phyloP scores from a whole-genome alignment of 2,888 invertebrate genomes.

The Drepana falcataria region DNA sequence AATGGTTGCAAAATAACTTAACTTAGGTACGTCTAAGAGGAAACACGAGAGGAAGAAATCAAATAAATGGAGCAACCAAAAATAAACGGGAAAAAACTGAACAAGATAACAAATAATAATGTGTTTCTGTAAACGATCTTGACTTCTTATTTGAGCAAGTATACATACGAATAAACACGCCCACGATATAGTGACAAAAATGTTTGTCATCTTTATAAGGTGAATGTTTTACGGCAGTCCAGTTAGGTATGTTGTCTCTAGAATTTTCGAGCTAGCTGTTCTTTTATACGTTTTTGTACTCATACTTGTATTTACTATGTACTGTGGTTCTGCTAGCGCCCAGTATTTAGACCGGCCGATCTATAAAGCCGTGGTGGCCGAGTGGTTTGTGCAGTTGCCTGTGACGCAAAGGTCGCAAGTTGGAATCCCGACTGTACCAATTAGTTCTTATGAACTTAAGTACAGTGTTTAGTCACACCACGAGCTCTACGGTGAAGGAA shows the following conservation, averaged over 20 bases:
- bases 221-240: not conserved
- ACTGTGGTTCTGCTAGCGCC: too few relatives aligned
- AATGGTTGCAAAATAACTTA: not conserved
- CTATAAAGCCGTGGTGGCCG: too few relatives aligned
- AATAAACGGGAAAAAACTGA: not conserved
- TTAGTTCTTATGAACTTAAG: too few relatives aligned
- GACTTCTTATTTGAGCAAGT: not conserved
- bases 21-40: not conserved
- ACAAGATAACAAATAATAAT: conserved; percentile 1
- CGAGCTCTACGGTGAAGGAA: too few relatives aligned
- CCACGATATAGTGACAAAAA: not conserved
- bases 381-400: too few relatives aligned
- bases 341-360: too few relatives aligned
- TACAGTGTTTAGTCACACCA: too few relatives aligned
- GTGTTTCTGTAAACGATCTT: conserved; percentile 2
- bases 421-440: too few relatives aligned
- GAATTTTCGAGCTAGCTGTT: not conserved
- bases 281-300: too few relatives aligned
- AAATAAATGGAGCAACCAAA: not conserved
- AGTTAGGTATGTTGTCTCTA: not conserved
- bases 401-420: too few relatives aligned
- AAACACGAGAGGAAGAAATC: not conserved
- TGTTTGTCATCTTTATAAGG: not conserved
- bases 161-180: not conserved
- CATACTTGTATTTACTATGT: too few relatives aligned